Evolutionary conservation across 2,888 invertebrate genomes (phyloP).

Genomic region (Alsophila aescularia): DNA sequence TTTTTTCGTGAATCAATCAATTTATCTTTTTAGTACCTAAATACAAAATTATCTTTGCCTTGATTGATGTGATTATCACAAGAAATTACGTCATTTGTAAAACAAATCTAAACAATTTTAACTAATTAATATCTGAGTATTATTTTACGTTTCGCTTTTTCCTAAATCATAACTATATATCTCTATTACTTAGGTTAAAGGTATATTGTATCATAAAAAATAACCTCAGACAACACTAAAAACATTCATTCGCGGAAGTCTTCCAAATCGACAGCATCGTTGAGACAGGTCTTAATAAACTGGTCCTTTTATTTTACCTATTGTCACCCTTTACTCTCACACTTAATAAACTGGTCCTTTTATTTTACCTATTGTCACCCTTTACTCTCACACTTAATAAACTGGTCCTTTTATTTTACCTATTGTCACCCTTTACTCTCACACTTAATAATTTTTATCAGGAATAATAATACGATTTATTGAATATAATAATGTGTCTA

Average conservation of each 20-base stretch:
- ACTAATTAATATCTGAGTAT: too few relatives aligned
- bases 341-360: neutral
- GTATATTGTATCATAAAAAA: neutral
- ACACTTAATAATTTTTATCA: neutral
- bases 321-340: neutral
- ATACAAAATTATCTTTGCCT: too few relatives aligned
- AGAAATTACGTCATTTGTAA: too few relatives aligned
- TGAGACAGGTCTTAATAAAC: neutral
- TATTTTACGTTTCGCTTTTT: too few relatives aligned
- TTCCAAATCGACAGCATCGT: neutral
- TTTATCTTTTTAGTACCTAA: too few relatives aligned
- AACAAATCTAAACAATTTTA: too few relatives aligned
- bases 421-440: neutral
- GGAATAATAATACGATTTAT: neutral
- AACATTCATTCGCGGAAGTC: neutral
- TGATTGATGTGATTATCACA: too few relatives aligned
- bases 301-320: neutral
- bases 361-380: neutral
- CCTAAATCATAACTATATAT: too few relatives aligned
- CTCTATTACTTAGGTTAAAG: too few relatives aligned
- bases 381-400: neutral
- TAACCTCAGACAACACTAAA: slow-evolving; percentile 5
- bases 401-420: neutral
- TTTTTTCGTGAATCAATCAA: too few relatives aligned
- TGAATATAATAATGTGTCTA: neutral